Evolutionary conservation across 2,797 vertebrate genomes (phyloP).

Genomic region (Rhadinocentrus ornatus): DNA sequence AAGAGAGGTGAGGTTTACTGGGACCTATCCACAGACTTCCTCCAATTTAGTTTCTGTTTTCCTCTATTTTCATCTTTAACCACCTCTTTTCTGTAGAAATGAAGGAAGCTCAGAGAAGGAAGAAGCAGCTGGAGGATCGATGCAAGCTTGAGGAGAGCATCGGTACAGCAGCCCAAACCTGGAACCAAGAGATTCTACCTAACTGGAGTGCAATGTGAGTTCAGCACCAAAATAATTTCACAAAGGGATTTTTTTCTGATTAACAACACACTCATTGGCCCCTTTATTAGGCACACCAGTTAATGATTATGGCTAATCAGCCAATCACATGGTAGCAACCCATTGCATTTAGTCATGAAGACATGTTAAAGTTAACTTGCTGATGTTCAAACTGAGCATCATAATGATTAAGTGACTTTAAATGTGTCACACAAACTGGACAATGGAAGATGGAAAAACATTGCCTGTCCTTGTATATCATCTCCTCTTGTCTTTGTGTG

Average conservation of each 20-base stretch:
- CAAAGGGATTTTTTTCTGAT: not conserved
- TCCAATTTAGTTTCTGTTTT: not conserved
- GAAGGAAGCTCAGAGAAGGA: constrained; percentile 92
- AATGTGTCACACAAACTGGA: no score
- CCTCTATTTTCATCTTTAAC: not conserved
- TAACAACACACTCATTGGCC: no score
- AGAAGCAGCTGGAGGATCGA: constrained; percentile 91
- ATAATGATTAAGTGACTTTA: no score
- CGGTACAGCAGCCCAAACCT: constrained; percentile 90
- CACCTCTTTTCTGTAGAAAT: constrained; percentile 80
- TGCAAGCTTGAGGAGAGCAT: constrained; percentile 93
- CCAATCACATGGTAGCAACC: no score
- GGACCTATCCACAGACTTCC: not conserved
- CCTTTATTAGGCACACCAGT: no score
- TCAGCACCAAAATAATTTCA: not conserved
- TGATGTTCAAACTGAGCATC: no score
- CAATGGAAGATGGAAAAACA: no score
- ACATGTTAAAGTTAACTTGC: no score
- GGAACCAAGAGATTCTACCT: constrained; percentile 94
- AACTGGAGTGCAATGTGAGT: constrained; percentile 93
- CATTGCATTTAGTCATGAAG: no score
- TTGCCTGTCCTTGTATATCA: no score
- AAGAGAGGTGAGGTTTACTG: constrained; percentile 84
- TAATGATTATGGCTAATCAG: no score
- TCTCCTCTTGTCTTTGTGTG: no score